Base-by-base conservation (phyloP, 2,888 invertebrate genomes). In the Drosophila yooni region DNA sequence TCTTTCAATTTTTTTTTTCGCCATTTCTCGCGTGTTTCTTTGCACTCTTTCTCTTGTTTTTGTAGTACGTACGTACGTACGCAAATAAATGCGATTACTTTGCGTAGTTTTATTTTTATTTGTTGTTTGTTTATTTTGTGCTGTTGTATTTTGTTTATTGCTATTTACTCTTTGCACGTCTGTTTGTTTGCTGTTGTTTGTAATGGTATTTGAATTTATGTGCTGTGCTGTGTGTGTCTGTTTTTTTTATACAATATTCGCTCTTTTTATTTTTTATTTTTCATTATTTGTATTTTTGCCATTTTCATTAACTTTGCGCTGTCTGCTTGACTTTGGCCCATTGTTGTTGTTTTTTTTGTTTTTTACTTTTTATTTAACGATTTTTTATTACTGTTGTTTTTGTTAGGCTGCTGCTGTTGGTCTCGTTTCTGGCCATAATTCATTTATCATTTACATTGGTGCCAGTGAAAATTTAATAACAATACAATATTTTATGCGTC, bases 151-250 rank as follows among this genome's bases (percentile, higher is more conserved):
- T 46, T 71, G 25, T 34, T 52, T 58, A 58, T 68, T 73, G 27
- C 51, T 65, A 31, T 53, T 72, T 76, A 73, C 54, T 62, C 43
- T 38, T 58, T 48, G 60, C 57, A 31, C 54, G 15, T 27, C 31
- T 34, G n/a, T 31, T 21, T 46, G 25, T 48, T 56, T 56, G 25
- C 67, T 68, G 34, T 59, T 75, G 34, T 68, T 80, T 68, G 66
- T 69, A 53, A 69, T 79, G 69, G 76, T 68, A 64, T 82, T 74
- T 75, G 68, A 52, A 79, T 79, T 65, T 80, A 58, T 74, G 48
- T 63, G 38, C 50, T 15, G 7, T n/a, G n/a, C 21, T 40, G 18
- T 40, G 34, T 7, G 31, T 15, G 18, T 40, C 1, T 21, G 21
- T 21, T 21, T 43, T 29, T 29, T 34, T 5, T 52, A 34, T 46